A percentile compares a stretch with the other conserved stretches of the same genome.
Evolutionary conservation across 53 echinoderm and acorn worm species (phyloP).

Genomic region (Mesocentrotus franciscanus): DNA sequence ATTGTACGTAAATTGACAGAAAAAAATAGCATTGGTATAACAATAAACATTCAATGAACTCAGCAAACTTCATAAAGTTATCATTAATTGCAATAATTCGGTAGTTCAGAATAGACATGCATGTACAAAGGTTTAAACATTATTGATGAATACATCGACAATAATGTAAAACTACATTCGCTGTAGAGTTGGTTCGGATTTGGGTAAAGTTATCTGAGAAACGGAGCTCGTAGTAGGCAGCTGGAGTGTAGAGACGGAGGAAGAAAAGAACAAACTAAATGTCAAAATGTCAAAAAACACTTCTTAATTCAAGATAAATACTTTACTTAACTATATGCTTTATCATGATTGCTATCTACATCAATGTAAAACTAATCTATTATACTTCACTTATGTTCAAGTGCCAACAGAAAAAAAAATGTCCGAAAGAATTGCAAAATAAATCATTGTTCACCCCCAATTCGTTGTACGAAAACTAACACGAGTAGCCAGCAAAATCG

Average conservation of each 20-base stretch:
- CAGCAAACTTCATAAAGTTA: no score
- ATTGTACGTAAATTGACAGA: no score
- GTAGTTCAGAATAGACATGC: no score
- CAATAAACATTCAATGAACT: no score
- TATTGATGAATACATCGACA: no score
- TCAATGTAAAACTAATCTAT: neutral
- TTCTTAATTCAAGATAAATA: neutral
- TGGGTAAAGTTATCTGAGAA: neutral
- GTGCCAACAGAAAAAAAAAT: neutral
- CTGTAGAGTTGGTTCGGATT: neutral
- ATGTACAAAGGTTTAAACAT: no score
- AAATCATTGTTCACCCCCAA: neutral
- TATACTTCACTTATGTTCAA: neutral
- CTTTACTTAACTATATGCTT: neutral
- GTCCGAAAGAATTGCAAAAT: neutral
- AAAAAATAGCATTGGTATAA: no score
- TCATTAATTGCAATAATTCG: no score
- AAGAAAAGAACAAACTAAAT: neutral
- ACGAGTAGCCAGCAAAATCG: no score
- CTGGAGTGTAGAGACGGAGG: neutral
- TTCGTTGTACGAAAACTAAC: no score
- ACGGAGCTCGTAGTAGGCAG: neutral
- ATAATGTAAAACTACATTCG: no score
- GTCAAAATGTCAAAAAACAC: neutral
- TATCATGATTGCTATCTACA: neutral